Conservation (phyloP, 2,888 invertebrate species). For the Monoplex corrugatus region DNA sequence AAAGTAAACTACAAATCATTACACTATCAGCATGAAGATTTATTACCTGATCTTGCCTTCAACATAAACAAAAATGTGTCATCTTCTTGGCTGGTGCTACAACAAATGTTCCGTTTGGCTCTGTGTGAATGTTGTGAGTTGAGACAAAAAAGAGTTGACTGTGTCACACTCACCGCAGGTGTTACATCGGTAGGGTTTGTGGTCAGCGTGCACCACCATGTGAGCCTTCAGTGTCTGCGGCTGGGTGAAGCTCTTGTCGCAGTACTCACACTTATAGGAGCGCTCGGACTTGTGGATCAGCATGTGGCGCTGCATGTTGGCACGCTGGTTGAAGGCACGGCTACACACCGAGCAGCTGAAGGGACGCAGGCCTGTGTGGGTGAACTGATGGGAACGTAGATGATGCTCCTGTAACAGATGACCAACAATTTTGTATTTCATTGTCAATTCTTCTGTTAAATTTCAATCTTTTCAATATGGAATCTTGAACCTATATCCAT, state of each 20-base stretch:
- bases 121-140: too few relatives aligned
- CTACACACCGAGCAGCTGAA: conserved; percentile 79
- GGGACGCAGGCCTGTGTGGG: conserved; percentile 80
- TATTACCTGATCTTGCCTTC: too few relatives aligned
- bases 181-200: conserved; percentile 81
- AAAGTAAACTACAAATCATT: too few relatives aligned
- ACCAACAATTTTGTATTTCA: too few relatives aligned
- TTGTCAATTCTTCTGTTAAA: too few relatives aligned
- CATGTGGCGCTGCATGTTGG: conserved; percentile 81
- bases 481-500: too few relatives aligned
- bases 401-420: conserved; percentile 80
- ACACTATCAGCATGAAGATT: too few relatives aligned
- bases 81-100: too few relatives aligned
- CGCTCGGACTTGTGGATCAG: conserved; percentile 80
- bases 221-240: conserved; percentile 82
- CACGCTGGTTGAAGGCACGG: conserved; percentile 81
- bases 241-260: conserved; percentile 81
- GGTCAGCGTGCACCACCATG: conserved; percentile 80
- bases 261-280: conserved; percentile 79
- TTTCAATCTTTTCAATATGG: too few relatives aligned
- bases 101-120: too few relatives aligned
- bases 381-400: conserved; percentile 81
- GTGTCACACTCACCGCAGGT: conserved; percentile 79
- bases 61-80: too few relatives aligned
- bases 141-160: too few relatives aligned